Base-by-base conservation (phyloP, 2,888 invertebrate species). In the Hedya salicella region DNA sequence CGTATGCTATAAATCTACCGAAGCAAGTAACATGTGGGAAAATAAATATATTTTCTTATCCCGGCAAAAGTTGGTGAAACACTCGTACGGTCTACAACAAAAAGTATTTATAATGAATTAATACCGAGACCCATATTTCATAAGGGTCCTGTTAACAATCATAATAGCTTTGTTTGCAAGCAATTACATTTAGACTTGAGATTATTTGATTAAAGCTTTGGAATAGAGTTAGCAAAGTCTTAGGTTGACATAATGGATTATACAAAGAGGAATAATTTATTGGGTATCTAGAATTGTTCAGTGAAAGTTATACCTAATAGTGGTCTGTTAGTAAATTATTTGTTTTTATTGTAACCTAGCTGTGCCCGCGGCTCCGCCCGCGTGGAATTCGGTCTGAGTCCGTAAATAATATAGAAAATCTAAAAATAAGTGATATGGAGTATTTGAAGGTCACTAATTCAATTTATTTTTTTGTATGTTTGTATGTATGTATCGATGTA, bases 31-130 rank as follows among this genome's bases (percentile, higher is more conserved):
- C 57, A 64, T 57, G 63, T 40, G 49, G 30, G 14, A 40, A 54
- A 30, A 44, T 56, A 56, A 56, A 56, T 44, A 56, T 48, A 48
- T 62, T 62, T 54, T 62, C 17, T 62, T 48, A 21, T 54, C 21
- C 46, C 6, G 2, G 21, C 19, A 39, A 53, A 53, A 48, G 32
- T 59, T 48, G 3, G 46, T 17, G 8, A 32, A 4, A 46, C 30
- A 14, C 0, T 25, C 13, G 56, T 16, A 17, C 30, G 11, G 30
- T 42, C 11, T 3, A 13, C 14, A 6, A 13, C 44, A 56, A 56
- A 56, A 56, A 56, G 36, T 25, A 9, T 30, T 11, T 21, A 9
- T 30, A 56, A 44, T 44, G 56, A 30, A 56, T 44, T 44, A 44
- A 30, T 56, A 8, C 16, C 42, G 1, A 42, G 30, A 25, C 30